Evolutionary conservation across 2,113 vertebrate genomes (phyloP).

Genomic region (Antennarius striatus): DNA sequence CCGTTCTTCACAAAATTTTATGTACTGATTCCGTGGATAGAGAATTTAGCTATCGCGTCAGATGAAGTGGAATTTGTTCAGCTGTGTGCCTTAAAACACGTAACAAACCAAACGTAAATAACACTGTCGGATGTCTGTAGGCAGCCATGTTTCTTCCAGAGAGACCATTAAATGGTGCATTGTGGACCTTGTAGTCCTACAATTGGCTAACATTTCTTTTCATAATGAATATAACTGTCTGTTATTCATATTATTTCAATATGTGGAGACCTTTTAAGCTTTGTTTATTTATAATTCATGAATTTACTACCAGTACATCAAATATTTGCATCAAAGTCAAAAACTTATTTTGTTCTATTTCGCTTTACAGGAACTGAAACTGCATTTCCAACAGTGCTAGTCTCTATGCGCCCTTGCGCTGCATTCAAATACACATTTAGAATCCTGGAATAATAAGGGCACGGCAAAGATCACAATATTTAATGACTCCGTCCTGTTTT

Average conservation of each 20-base stretch:
- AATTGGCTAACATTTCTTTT: accelerated
- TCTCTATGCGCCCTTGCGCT: not conserved
- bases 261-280: not conserved
- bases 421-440: not conserved
- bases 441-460: not conserved
- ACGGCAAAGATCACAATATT: too few species aligned
- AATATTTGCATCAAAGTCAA: too few species aligned
- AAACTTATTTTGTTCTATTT: too few species aligned
- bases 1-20: not conserved
- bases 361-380: slow-evolving; percentile 2
- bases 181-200: slow-evolving; percentile 74
- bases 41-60: not conserved
- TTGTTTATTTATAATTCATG: not conserved
- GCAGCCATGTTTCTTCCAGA: slow-evolving; percentile 79
- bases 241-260: too few species aligned
- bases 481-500: too few species aligned
- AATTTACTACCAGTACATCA: not conserved
- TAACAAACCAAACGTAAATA: slow-evolving; percentile 67
- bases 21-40: not conserved
- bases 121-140: slow-evolving; percentile 59
- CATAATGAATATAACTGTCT: not conserved
- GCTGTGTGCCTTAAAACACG: slow-evolving; percentile 28
- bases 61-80: slow-evolving; percentile 8
- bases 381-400: slow-evolving; percentile 23
- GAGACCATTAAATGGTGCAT: slow-evolving; percentile 51